Percentiles rank a stretch among this genome's conserved stretches.
These are phyloP conservation scores for Apolygus lucorum DNA, from an alignment of 1,140 invertebrate species.

Conservation along the genomic window DNA sequence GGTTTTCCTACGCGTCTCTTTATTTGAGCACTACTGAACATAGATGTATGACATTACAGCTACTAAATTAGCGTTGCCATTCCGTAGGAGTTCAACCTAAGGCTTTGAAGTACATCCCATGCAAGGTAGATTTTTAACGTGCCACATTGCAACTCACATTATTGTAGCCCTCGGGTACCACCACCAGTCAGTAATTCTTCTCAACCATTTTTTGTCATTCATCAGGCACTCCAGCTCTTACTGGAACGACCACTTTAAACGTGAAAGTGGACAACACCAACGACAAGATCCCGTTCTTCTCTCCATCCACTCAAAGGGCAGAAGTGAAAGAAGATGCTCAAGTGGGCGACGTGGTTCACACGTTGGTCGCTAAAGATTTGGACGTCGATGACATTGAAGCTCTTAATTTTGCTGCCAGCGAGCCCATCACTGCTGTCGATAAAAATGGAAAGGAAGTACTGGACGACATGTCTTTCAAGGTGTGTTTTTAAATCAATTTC, in stretches of 20 bases:
- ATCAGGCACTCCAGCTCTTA: slow-evolving; percentile 61
- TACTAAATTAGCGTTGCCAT: no score
- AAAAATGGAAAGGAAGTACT: slow-evolving; percentile 69
- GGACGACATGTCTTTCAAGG: slow-evolving; percentile 40
- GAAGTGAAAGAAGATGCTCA: slow-evolving; percentile 68
- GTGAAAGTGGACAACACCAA: slow-evolving; percentile 77
- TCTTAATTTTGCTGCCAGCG: slow-evolving; percentile 60
- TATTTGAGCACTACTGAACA: no score
- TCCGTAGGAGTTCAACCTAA: no score
- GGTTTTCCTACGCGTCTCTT: no score
- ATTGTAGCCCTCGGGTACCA: no score
- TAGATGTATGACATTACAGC: no score
- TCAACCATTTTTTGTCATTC: neutral
- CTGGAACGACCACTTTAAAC: slow-evolving; percentile 67
- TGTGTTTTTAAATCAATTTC: no score
- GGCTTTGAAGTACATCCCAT: no score
- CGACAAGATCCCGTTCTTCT: slow-evolving; percentile 80
- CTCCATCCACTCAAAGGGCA: slow-evolving; percentile 67
- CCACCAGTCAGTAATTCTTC: no score
- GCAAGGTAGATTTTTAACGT: no score
- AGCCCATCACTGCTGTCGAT: slow-evolving; percentile 66
- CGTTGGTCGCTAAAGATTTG: slow-evolving; percentile 66
- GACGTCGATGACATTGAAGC: slow-evolving; percentile 61
- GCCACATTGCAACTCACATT: no score
- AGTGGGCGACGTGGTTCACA: slow-evolving; percentile 62